These are phyloP conservation scores for Psittacula derbiana DNA, from an alignment of 2,797 vertebrate species.

Conservation along the genomic window DNA sequence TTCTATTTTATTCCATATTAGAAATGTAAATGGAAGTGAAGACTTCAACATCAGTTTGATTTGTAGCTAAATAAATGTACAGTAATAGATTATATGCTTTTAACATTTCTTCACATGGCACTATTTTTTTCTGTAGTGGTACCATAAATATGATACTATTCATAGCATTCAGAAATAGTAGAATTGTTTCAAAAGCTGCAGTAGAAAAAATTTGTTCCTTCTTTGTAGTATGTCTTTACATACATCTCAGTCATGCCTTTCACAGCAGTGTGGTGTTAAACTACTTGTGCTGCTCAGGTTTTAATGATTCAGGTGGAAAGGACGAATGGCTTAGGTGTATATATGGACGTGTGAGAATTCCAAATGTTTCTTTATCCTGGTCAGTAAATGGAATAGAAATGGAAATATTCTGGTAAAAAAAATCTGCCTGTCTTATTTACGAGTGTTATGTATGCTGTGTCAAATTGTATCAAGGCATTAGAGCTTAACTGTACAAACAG, in stretches of 20 bases:
- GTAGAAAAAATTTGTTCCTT: neutral
- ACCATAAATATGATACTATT: neutral
- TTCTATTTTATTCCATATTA: neutral
- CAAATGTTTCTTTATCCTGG: neutral
- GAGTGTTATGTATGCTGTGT: neutral
- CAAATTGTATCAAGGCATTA: neutral
- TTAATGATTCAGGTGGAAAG: neutral
- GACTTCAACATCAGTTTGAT: neutral
- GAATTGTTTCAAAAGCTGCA: slow-evolving; percentile 2
- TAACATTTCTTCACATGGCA: neutral
- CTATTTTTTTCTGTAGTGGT: neutral
- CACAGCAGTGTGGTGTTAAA: neutral
- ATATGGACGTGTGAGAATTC: neutral
- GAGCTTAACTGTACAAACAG: neutral
- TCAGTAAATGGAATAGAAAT: neutral
- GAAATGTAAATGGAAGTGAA: neutral
- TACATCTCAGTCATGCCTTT: neutral
- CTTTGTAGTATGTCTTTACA: neutral
- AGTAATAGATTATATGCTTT: neutral
- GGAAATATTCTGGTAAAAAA: neutral
- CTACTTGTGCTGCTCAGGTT: neutral
- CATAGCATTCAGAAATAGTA: neutral
- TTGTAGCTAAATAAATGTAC: neutral
- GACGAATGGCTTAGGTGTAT: neutral
- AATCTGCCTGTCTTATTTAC: neutral